Evolutionary conservation across 2,113 vertebrate genomes (phyloP).

Genomic region (Oryzias javanicus): DNA sequence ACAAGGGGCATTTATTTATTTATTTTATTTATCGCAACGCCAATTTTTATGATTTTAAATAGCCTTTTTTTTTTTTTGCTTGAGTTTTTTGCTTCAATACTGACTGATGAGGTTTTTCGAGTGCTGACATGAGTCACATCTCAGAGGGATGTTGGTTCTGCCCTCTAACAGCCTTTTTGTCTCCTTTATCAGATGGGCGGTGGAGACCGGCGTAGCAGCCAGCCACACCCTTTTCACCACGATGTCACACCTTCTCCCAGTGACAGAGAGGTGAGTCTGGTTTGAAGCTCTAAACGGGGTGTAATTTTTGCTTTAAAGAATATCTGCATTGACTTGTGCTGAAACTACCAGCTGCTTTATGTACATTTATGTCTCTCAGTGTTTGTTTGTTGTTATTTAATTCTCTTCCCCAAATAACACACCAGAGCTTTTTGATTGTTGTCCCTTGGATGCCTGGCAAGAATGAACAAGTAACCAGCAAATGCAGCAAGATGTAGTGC

Average conservation of each 20-base stretch:
- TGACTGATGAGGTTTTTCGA: not conserved
- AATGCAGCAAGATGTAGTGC: conserved; percentile 1
- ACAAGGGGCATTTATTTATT: too few relatives aligned
- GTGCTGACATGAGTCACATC: not conserved
- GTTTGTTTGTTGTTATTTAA: conserved; percentile 7
- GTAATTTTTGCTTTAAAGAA: conserved; percentile 3
- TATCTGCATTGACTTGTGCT: conserved; percentile 11
- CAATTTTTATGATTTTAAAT: too few relatives aligned
- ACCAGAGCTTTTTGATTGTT: conserved; percentile 13
- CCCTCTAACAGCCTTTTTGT: not conserved
- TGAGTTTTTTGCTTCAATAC: not conserved
- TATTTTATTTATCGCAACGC: too few relatives aligned
- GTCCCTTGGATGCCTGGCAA: conserved; percentile 9
- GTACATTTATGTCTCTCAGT: conserved; percentile 13
- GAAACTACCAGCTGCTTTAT: conserved; percentile 17
- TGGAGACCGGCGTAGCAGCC: conserved; percentile 65
- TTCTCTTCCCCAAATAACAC: conserved; percentile 28
- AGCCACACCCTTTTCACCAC: conserved; percentile 70
- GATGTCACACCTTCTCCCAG: conserved; percentile 76
- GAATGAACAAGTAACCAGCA: not conserved
- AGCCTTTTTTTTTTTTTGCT: not conserved
- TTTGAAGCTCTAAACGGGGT: conserved; percentile 2
- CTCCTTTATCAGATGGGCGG: conserved; percentile 51
- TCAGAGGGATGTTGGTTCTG: not conserved
- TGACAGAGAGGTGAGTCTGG: conserved; percentile 86